phyloP scores from a whole-genome alignment of 2,113 vertebrate species.

The Poeciliopsis retropinna region DNA sequence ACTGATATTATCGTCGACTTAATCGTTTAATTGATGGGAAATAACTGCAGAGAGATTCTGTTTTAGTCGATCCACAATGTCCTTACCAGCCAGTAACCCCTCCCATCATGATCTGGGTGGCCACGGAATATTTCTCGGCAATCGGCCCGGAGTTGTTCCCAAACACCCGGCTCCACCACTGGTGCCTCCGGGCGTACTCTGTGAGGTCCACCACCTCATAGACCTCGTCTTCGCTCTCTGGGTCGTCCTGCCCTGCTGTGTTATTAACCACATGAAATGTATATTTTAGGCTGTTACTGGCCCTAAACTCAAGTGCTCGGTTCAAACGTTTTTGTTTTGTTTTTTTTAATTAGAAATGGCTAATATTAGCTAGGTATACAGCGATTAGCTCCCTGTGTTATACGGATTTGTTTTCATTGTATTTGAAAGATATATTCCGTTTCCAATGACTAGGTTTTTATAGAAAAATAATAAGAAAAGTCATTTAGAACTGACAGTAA shows the following conservation, averaged over 20 bases:
- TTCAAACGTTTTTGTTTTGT: too few species aligned
- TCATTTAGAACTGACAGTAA: background rate
- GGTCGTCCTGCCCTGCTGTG: conserved; percentile 76
- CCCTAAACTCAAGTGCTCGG: background rate
- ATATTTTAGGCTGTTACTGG: background rate
- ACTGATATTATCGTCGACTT: too few species aligned
- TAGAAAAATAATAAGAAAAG: too few species aligned
- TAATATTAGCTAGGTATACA: background rate
- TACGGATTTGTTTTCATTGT: background rate
- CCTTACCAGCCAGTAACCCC: conserved; percentile 95
- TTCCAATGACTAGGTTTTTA: too few species aligned
- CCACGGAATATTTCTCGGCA: conserved; percentile 96
- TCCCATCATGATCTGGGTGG: conserved; percentile 96
- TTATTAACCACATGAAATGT: background rate
- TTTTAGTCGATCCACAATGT: background rate
- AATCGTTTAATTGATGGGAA: too few species aligned
- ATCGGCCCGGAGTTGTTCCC: conserved; percentile 93
- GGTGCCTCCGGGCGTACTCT: conserved; percentile 92
- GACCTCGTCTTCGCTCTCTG: conserved; percentile 92
- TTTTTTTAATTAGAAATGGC: background rate
- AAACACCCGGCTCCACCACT: conserved; percentile 95
- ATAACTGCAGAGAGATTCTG: too few species aligned
- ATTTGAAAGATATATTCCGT: too few species aligned
- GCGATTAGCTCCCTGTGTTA: background rate
- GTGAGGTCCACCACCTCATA: conserved; percentile 96